Evolutionary conservation across 2,888 invertebrate genomes (phyloP).

Genomic region (Acanthopleura granulata): DNA sequence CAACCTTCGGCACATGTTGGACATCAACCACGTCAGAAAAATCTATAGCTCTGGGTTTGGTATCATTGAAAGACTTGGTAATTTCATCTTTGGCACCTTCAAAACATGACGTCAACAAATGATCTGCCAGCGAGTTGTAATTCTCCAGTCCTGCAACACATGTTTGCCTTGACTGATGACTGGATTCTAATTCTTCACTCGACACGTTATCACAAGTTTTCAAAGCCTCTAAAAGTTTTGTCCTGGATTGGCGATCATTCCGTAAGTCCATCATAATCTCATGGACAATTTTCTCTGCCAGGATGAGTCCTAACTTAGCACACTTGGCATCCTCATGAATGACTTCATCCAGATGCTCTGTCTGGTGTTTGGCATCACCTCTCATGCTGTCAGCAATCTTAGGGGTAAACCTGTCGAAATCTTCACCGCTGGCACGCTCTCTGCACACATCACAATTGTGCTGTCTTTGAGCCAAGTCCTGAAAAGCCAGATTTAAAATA

Average conservation of each 20-base stretch:
- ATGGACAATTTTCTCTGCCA: slow-evolving; percentile 7
- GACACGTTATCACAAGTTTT: neutral
- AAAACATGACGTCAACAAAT: neutral
- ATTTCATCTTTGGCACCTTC: slow-evolving; percentile 6
- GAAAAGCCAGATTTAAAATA: neutral
- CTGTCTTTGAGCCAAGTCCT: neutral
- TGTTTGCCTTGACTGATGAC: neutral
- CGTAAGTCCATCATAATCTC: slow-evolving; percentile 3
- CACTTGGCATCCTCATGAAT: neutral
- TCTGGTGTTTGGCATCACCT: neutral
- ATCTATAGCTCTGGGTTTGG: neutral
- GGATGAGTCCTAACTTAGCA: neutral
- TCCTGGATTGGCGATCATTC: neutral
- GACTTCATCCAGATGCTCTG: neutral
- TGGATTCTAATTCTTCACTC: neutral
- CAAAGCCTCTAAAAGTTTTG: neutral
- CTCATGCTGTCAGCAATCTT: neutral
- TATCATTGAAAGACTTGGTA: neutral
- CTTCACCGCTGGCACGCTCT: neutral
- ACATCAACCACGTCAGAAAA: neutral
- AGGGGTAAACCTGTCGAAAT: slow-evolving; percentile 14
- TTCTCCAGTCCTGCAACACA: neutral
- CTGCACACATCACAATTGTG: neutral
- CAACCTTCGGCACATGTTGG: neutral
- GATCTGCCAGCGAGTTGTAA: neutral